Conservation (phyloP, 2,113 vertebrate genomes). For the Isurus oxyrinchus region DNA sequence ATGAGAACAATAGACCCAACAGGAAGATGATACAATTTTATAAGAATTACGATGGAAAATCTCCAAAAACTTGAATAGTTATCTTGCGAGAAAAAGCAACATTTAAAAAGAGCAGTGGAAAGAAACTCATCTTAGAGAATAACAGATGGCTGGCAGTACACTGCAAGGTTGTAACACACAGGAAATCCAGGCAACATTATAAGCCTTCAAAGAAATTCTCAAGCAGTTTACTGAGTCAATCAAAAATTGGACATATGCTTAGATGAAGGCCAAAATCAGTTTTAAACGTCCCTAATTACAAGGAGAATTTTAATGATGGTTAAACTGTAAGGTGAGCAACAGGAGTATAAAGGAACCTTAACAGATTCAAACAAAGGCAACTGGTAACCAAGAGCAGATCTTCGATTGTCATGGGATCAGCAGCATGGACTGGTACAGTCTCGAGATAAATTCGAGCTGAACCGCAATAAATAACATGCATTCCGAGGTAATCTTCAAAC, state of each 20-base stretch:
- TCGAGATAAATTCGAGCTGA: background rate
- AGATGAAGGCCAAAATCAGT: background rate
- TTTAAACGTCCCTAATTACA: background rate
- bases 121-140: background rate
- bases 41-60: background rate
- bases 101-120: background rate
- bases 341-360: background rate
- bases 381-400: background rate
- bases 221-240: background rate
- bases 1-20: background rate
- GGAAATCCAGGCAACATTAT: background rate
- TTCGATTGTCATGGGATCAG: background rate
- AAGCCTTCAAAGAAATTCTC: background rate
- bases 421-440: background rate
- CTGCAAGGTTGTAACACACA: background rate
- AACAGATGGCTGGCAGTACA: background rate
- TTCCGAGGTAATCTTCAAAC: background rate
- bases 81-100: background rate
- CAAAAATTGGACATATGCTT: background rate
- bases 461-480: background rate
- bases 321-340: no score
- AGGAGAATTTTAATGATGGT: background rate
- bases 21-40: background rate
- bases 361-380: background rate
- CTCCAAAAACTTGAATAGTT: background rate